These are phyloP conservation scores for Proteles cristata DNA, from an alignment of 2,113 vertebrate species.

Conservation along the genomic window DNA sequence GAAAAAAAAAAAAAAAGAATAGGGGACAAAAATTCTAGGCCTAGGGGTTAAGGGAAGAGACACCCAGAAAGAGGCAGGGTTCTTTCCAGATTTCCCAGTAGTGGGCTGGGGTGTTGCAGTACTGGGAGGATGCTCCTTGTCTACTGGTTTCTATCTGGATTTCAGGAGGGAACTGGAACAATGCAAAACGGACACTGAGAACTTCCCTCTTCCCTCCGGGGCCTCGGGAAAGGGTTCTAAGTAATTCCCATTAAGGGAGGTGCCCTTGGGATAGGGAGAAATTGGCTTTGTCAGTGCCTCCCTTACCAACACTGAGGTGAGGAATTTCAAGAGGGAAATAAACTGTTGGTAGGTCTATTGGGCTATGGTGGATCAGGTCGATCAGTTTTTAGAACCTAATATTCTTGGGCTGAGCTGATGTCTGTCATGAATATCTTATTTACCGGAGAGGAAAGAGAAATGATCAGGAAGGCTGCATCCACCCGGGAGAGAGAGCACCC, in stretches of 20 bases:
- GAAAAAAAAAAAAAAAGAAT: no score
- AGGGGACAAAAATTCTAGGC: background rate
- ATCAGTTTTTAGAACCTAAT: background rate
- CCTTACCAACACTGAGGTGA: background rate
- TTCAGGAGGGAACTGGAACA: no score
- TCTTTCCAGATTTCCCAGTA: background rate
- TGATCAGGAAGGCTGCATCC: background rate
- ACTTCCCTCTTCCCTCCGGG: no score
- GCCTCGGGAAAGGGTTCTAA: no score
- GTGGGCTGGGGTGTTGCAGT: background rate
- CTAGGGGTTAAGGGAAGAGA: background rate
- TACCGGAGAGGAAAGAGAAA: background rate
- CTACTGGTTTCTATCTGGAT: background rate
- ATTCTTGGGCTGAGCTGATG: background rate
- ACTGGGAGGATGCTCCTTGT: background rate
- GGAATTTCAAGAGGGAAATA: background rate
- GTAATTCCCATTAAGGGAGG: no score
- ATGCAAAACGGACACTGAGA: no score
- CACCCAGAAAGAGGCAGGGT: background rate
- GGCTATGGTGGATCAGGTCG: background rate
- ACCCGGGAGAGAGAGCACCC: background rate
- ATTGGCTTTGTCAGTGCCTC: background rate
- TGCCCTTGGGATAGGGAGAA: background rate
- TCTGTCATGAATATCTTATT: background rate
- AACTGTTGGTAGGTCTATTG: background rate